Evolutionary conservation across 1,140 invertebrate species (phyloP).

Genomic region (Monomorium pharaonis): DNA sequence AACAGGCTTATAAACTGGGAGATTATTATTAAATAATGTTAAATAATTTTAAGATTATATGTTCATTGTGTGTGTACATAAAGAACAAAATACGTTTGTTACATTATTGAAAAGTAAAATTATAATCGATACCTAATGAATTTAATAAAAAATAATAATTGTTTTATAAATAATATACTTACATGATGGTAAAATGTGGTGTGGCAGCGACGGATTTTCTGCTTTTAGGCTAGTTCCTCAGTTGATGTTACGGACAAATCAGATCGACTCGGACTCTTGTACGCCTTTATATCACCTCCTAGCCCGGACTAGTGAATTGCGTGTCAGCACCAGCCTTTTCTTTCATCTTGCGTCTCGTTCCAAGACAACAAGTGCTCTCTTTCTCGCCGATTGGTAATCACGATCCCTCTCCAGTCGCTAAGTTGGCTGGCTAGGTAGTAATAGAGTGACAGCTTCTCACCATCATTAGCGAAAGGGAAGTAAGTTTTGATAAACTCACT

Average conservation of each 20-base stretch:
- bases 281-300: conserved; percentile 84
- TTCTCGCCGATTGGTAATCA: conserved; percentile 46
- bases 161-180: conserved; percentile 63
- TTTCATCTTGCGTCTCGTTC: conserved; percentile 66
- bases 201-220: conserved; percentile 77
- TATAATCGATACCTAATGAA: background rate
- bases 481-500: background rate
- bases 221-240: conserved; percentile 60
- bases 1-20: background rate
- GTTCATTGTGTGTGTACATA: background rate
- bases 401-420: conserved; percentile 1
- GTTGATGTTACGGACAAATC: conserved; percentile 75
- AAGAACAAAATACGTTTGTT: background rate
- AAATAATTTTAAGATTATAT: background rate
- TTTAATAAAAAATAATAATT: background rate
- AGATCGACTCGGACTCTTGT: conserved; percentile 71
- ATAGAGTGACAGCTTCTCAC: background rate
- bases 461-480: background rate
- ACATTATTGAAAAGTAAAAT: background rate
- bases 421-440: background rate
- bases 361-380: conserved; percentile 56
- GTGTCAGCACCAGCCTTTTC: conserved; percentile 75
- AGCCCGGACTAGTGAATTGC: conserved; percentile 76
- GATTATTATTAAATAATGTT: no score
- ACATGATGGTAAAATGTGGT: conserved; percentile 83